phyloP scores from a whole-genome alignment of 2,797 vertebrate species.

The Meriones psammophilus region DNA sequence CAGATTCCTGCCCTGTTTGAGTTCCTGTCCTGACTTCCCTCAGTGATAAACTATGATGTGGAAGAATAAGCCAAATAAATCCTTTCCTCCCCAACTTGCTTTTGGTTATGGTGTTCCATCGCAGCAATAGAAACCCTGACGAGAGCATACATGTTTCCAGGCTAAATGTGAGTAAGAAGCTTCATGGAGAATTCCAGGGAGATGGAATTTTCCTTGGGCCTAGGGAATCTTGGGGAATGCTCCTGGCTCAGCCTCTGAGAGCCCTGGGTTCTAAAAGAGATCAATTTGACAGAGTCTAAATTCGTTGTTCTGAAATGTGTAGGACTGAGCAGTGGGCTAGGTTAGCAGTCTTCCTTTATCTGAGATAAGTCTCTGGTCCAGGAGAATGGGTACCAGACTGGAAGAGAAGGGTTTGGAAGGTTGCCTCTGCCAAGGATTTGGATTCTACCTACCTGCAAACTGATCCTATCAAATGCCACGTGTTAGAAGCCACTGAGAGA shows the following conservation, averaged over 20 bases:
- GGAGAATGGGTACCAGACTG: not conserved
- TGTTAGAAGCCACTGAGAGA: not conserved
- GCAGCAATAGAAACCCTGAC: not conserved
- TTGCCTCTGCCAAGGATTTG: not conserved
- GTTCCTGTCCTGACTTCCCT: not conserved
- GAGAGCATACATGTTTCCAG: not conserved
- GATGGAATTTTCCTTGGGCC: not conserved
- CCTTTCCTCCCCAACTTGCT: not conserved
- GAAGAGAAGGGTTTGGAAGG: not conserved
- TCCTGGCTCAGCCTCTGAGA: not conserved
- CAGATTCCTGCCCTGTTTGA: not conserved
- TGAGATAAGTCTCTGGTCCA: not conserved
- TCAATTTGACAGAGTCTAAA: not conserved
- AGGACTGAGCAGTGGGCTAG: not conserved
- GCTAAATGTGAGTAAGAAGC: not conserved
- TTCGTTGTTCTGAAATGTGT: constrained; percentile 6
- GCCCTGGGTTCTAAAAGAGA: constrained; percentile 36
- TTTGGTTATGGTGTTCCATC: not conserved
- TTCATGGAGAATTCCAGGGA: not conserved
- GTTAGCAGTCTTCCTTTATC: constrained; percentile 16
- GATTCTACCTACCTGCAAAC: not conserved
- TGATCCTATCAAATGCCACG: not conserved
- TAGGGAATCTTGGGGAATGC: not conserved
- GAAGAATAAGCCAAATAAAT: no score
- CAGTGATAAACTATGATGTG: not conserved